Percentiles rank a stretch among this genome's conserved stretches.
phyloP scores from a whole-genome alignment of 2,113 vertebrate genomes.

The Phalacrocorax aristotelis region DNA sequence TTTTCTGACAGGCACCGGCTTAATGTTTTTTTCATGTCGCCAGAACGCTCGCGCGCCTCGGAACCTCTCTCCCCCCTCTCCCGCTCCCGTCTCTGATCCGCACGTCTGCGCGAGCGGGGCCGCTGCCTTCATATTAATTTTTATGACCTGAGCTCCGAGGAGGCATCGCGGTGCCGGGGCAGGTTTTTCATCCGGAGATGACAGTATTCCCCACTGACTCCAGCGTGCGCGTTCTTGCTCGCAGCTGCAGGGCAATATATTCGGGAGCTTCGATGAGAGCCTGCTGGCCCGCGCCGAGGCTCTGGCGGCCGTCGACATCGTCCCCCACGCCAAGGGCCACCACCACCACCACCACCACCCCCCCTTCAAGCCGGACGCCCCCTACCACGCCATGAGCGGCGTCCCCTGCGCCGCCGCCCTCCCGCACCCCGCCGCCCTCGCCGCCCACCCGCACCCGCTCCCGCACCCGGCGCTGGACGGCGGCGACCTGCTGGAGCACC shows the following conservation, averaged over 20 bases:
- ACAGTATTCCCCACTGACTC: conserved; percentile 90
- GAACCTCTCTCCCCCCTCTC: conserved; percentile 57
- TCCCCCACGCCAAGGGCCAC: conserved; percentile 90
- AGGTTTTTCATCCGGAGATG: conserved; percentile 91
- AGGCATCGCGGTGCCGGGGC: conserved; percentile 85
- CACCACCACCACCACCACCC: background rate
- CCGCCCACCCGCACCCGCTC: too few relatives aligned
- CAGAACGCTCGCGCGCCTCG: conserved; percentile 72
- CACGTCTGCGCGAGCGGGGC: conserved; percentile 85
- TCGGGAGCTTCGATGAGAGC: conserved; percentile 96
- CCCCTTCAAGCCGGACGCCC: conserved; percentile 90
- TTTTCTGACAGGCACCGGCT: conserved; percentile 77
- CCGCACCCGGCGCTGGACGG: too few relatives aligned
- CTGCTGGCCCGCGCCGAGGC: conserved; percentile 96
- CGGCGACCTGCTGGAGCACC: too few relatives aligned
- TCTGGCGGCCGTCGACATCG: conserved; percentile 94
- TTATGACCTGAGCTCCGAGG: conserved; percentile 95
- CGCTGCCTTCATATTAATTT: conserved; percentile 94
- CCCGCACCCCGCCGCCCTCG: too few relatives aligned
- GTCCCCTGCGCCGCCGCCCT: too few relatives aligned
- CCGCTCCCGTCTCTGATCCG: conserved; percentile 75
- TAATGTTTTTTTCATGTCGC: conserved; percentile 85
- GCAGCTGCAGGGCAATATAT: conserved; percentile 99
- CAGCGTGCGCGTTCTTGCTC: conserved; percentile 84
- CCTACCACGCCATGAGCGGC: too few relatives aligned